Conservation (phyloP, 2,888 invertebrate species). For the Apamea anceps region DNA sequence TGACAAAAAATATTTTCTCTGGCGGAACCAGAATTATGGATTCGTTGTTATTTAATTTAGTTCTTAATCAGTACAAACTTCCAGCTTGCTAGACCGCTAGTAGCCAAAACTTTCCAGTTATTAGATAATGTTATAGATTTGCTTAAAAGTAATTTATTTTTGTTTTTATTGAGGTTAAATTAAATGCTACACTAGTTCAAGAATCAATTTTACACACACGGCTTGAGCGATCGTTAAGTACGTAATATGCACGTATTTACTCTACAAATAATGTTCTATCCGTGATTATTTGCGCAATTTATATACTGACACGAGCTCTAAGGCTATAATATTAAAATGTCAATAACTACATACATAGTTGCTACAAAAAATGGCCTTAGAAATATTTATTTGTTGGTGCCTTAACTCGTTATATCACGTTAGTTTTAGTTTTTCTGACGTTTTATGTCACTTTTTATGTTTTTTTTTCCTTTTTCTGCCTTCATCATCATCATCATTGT, state of each 20-base stretch:
- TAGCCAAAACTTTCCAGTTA: neutral
- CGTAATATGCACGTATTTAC: slow-evolving; percentile 8
- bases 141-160: neutral
- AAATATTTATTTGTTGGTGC: slow-evolving; percentile 2
- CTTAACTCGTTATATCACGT: neutral
- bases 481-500: neutral
- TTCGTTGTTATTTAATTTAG: neutral
- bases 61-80: neutral
- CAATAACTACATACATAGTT: neutral
- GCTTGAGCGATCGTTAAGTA: neutral
- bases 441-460: neutral
- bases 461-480: neutral
- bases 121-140: slow-evolving; percentile 1
- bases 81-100: too few relatives aligned
- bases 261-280: slow-evolving; percentile 14
- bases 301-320: slow-evolving; percentile 9
- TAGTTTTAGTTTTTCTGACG: neutral
- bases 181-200: slow-evolving; percentile 1
- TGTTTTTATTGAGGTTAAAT: neutral
- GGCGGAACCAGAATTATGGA: neutral
- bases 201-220: slow-evolving; percentile 2
- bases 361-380: neutral
- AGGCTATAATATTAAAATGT: neutral
- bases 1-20: neutral
- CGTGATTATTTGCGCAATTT: slow-evolving; percentile 33